Evolutionary conservation across 2,797 vertebrate genomes (phyloP), one percentile per base, ranked within the genome.

Genomic region (Karalla daura): DNA sequence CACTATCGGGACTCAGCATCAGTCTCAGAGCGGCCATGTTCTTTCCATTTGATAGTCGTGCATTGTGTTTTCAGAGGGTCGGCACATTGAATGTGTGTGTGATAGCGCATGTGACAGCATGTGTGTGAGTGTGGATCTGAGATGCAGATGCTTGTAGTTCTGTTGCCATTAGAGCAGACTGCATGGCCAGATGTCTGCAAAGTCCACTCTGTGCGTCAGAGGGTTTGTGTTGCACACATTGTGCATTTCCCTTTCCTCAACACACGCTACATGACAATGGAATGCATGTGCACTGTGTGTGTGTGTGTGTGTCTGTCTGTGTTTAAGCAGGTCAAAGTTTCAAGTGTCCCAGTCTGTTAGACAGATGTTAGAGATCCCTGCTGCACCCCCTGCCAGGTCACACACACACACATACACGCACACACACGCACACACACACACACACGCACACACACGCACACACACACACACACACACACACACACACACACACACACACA

Each of bases 351-450:
- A 78, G 75, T 68, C 80, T 85, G 78, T 81, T 50, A 61, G 83
- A 83, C 89, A 91, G 87, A 91, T 92, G 89, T 89, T 90, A 62
- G 40, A 63, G 63, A 74, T 86, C 63, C 72, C 74, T 18, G 40
- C 54, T 76, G 67, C 58, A 61, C 14, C 61, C 72, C 40, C 67
- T 23, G 17, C 58, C 39, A 73, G 40, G 46, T 74, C 72, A 44
- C 62, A 63, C 32, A 50, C 60, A 54, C 59, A 43, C 37, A 28
- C 23, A 53, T 54, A 43, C 33, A 28, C 23, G 49, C 58, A 41
- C 37, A 28, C 21, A 45, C 17, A 39, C 64, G 47, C 70, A 83
- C 56, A 53, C 59, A 43, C 33, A 28, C 21, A 52, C 58, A 41
- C 36, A 28, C 20, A 44, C 17, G 30, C 64, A 50, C 70, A 83